Conservation (phyloP, 2,797 vertebrate species). For the Pipistrellus kuhlii region DNA sequence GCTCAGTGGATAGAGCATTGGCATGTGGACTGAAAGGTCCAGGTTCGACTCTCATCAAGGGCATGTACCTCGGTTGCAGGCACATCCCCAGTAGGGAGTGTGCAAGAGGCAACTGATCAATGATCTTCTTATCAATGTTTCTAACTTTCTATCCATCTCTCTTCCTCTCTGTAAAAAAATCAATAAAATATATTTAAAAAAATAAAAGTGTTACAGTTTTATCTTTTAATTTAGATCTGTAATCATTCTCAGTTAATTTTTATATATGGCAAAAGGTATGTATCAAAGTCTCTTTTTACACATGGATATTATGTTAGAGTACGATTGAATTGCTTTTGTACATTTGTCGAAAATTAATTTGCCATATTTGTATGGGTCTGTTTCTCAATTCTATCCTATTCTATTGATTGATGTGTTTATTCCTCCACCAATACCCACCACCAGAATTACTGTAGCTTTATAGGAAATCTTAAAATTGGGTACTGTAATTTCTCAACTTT, state of each 20-base stretch:
- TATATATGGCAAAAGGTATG: neutral
- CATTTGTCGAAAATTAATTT: slow-evolving; percentile 26
- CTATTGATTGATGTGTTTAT: neutral
- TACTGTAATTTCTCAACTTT: neutral
- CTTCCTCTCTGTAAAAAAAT: too few species aligned
- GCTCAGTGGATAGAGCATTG: too few species aligned
- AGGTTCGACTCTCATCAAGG: too few species aligned
- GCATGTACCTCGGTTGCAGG: too few species aligned
- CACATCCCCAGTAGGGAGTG: too few species aligned
- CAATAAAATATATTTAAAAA: too few species aligned
- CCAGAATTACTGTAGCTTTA: neutral
- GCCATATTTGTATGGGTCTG: neutral
- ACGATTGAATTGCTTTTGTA: neutral
- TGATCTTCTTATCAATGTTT: too few species aligned
- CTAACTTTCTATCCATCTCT: too few species aligned
- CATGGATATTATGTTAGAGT: neutral
- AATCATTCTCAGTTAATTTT: slow-evolving; percentile 49
- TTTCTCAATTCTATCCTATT: neutral
- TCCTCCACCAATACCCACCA: neutral
- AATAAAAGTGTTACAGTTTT: neutral
- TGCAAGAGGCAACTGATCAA: too few species aligned
- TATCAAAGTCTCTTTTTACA: neutral
- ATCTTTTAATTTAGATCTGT: slow-evolving; percentile 32
- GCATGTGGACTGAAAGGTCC: too few species aligned
- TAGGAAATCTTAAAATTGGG: neutral